A percentile compares a stretch with the other conserved stretches of the same genome.
These are phyloP conservation scores for Poecilia picta DNA, from an alignment of 2,797 vertebrate genomes.

Conservation along the genomic window DNA sequence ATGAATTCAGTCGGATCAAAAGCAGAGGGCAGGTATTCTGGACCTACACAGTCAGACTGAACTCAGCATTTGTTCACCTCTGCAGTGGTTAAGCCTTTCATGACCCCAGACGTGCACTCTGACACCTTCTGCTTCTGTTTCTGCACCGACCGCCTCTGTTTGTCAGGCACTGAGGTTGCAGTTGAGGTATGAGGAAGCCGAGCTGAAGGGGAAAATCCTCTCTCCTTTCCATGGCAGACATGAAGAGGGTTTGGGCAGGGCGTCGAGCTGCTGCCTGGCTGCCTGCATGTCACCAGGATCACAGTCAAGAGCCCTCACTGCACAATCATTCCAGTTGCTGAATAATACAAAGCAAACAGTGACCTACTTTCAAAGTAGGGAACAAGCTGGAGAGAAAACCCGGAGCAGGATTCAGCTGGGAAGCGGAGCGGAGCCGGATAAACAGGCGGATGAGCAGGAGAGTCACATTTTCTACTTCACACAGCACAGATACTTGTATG, in stretches of 20 bases:
- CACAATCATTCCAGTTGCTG: conserved; percentile 86
- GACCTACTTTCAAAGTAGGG: conserved; percentile 90
- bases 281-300: conserved; percentile 71
- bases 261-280: conserved; percentile 38
- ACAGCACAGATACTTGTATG: too few species aligned
- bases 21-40: neutral
- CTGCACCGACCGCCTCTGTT: neutral
- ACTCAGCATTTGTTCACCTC: neutral
- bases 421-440: neutral
- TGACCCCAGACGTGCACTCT: neutral
- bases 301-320: conserved; percentile 68
- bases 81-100: conserved; percentile 13
- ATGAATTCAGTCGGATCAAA: conserved; percentile 8
- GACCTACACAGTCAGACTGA: conserved; percentile 22
- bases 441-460: neutral
- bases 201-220: neutral
- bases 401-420: conserved; percentile 44
- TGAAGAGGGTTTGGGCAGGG: conserved; percentile 2
- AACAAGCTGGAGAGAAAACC: conserved; percentile 86
- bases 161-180: neutral
- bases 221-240: conserved; percentile 8
- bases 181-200: neutral
- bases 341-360: conserved; percentile 95
- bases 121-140: conserved; percentile 7
- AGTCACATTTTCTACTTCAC: too few species aligned